Evolutionary conservation across 2,888 invertebrate species (phyloP), one percentile per base, ranked within the genome.

Genomic region (Anarsia innoxiella): DNA sequence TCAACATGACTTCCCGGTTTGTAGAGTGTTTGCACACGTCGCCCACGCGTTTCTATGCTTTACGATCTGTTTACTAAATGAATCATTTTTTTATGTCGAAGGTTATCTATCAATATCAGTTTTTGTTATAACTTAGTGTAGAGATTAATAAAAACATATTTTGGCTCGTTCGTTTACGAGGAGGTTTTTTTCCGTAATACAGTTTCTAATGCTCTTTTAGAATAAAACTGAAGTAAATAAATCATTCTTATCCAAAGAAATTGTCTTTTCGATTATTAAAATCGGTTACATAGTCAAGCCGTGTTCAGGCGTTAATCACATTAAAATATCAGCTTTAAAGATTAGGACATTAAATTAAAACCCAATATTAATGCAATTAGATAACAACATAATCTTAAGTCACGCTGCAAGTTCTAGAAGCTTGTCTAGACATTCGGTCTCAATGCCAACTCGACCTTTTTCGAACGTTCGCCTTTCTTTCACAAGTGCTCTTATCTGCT

Each of bases 391-490:
- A n/a, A n/a, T n/a, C n/a, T n/a, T n/a, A n/a, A n/a, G n/a, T n/a
- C n/a, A n/a, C n/a, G n/a, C n/a, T n/a, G 23, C 31, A 34, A 13
- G 44, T 29, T 45, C 36, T 38, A 44, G 43, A 40, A 50, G 51
- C 13, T 12, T 15, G 11, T 58, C 49, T 52, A 55, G 51, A 55
- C 53, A 44, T 39, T 42, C n/a, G n/a, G 45, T 51, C 45, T 45
- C 45, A 48, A 45, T 49, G 51, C 51, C 51, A 45, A 47, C 36
- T 40, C 46, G 56, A 59, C 62, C 57, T 56, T 53, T 47, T 25
- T 52, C 47, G 54, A 41, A 46, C 52, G 46, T 41, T 49, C 45
- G 56, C 56, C 53, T 56, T 49, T 55, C 46, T 51, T 50, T 49
- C 31, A 23, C 33, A 35, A 28, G 33, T 31, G 12, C 28, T 23